Conservation (phyloP, 2,888 invertebrate species). For the Asteroscopus sphinx region DNA sequence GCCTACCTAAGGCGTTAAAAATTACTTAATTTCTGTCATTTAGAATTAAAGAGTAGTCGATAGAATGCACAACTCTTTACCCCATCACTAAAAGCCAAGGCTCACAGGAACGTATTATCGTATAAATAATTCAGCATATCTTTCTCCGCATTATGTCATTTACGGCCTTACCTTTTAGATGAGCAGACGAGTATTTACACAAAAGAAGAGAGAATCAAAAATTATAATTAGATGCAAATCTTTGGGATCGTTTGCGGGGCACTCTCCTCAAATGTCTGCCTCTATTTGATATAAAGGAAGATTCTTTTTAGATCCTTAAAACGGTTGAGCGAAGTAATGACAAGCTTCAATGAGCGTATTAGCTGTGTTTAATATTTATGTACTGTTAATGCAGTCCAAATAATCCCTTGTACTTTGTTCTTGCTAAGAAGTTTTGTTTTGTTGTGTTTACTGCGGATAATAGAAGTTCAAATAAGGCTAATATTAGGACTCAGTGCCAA, state of each 20-base stretch:
- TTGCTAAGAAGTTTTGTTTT: neutral
- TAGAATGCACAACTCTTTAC: neutral
- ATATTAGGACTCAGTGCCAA: no score
- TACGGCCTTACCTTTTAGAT: constrained; percentile 85
- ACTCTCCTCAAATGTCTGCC: constrained; percentile 64
- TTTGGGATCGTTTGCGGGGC: constrained; percentile 77
- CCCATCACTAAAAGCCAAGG: constrained; percentile 60
- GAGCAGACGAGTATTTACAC: constrained; percentile 81
- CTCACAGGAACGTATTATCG: constrained; percentile 79
- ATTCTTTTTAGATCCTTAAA: constrained; percentile 59
- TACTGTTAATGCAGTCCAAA: constrained; percentile 49
- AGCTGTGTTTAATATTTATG: constrained; percentile 51
- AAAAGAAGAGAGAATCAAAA: constrained; percentile 90
- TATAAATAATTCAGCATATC: constrained; percentile 89
- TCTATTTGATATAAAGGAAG: constrained; percentile 68
- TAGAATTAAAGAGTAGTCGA: no score
- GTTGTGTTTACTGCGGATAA: neutral
- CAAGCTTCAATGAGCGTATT: constrained; percentile 52
- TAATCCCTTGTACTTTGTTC: constrained; percentile 42
- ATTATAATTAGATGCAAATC: constrained; percentile 90
- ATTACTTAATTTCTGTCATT: no score
- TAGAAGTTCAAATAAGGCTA: no score
- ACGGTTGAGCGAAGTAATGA: constrained; percentile 50
- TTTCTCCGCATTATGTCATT: constrained; percentile 88
- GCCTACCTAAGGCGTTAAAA: no score